Evolutionary conservation across 2,888 invertebrate genomes (phyloP).

Genomic region (Himalopsyche japonica): DNA sequence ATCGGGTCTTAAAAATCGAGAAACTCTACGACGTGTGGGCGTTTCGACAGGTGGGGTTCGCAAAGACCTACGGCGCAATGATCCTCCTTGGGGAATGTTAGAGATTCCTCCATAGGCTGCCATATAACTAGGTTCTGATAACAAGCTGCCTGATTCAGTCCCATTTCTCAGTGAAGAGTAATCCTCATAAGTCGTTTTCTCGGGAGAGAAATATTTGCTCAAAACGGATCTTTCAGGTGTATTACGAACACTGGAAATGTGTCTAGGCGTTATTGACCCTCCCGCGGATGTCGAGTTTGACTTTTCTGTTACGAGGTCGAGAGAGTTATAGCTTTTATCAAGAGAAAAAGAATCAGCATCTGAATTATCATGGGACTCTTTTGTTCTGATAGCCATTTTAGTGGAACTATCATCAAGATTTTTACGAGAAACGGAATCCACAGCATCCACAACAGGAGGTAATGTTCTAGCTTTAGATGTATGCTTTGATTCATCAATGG

Average conservation of each 20-base stretch:
- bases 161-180: slow-evolving; percentile 47
- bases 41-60: slow-evolving; percentile 46
- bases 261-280: slow-evolving; percentile 16
- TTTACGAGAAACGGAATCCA: slow-evolving; percentile 14
- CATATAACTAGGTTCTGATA: slow-evolving; percentile 52
- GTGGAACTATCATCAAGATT: slow-evolving; percentile 5
- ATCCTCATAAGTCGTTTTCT: slow-evolving; percentile 51
- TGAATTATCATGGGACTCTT: background rate
- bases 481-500: background rate
- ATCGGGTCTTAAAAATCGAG: slow-evolving; percentile 76
- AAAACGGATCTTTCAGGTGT: slow-evolving; percentile 60
- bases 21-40: slow-evolving; percentile 64
- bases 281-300: slow-evolving; percentile 12
- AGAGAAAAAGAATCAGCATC: slow-evolving; percentile 8
- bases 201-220: slow-evolving; percentile 61
- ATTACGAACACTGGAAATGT: slow-evolving; percentile 44
- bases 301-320: slow-evolving; percentile 9
- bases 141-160: slow-evolving; percentile 43
- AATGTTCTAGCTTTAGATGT: background rate
- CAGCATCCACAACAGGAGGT: slow-evolving; percentile 20
- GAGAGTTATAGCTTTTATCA: slow-evolving; percentile 17
- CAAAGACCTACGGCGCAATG: slow-evolving; percentile 49
- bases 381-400: background rate
- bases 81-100: slow-evolving; percentile 38
- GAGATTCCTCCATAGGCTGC: slow-evolving; percentile 49